Base-by-base conservation (phyloP, 2,113 vertebrate genomes). In the Ctenodactylus gundi region DNA sequence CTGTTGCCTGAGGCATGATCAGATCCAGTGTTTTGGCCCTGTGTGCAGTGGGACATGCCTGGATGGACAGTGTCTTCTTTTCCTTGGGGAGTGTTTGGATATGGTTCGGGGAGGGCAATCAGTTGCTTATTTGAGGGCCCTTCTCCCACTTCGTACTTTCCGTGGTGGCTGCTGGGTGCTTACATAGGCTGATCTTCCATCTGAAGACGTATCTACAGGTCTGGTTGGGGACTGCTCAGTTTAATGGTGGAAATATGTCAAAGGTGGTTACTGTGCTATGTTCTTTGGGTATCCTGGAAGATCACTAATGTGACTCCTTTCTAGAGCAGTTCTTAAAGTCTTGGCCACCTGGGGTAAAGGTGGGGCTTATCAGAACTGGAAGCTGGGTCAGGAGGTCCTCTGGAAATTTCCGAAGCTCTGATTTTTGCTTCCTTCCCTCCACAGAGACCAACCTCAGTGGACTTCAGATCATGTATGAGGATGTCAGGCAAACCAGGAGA, bases 401-500 rank as follows among this genome's bases (percentile, higher is more conserved):
- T 27, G 27, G 25, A 55, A 15, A 7, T 34, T 68, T 62, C 88
- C 57, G 39, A 64, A 94, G 27, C 39, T 88, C 44, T 78, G 9
- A 44, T 77, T 41, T 85, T 85, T 90, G 27, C 86, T 86, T 90
- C 25, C 27, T 34, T 94, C 60, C 8, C 83, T 44, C 41, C 23
- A 39, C 86, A 97, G 97, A 62, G 44, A 4, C 17, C 15, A 4
- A 2, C 2, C 3, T 51, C 3, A 29, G 11, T 31, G 60, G 75
- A 34, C 0, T 0, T 34, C 41, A 76, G 84, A 95, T 94, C 11
- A 2, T 93, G 34, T 96, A 96, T 21, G 91, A 95, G 41, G 76
- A 91, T 6, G 3, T 97, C 76, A 53, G 44, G n/a, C 6, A 6
- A 4, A 21, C 11, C 36, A 29, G 9, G 41, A 90, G 72, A 14